Base-by-base conservation (phyloP, 2,888 invertebrate genomes). In the Anaspis maculata region DNA sequence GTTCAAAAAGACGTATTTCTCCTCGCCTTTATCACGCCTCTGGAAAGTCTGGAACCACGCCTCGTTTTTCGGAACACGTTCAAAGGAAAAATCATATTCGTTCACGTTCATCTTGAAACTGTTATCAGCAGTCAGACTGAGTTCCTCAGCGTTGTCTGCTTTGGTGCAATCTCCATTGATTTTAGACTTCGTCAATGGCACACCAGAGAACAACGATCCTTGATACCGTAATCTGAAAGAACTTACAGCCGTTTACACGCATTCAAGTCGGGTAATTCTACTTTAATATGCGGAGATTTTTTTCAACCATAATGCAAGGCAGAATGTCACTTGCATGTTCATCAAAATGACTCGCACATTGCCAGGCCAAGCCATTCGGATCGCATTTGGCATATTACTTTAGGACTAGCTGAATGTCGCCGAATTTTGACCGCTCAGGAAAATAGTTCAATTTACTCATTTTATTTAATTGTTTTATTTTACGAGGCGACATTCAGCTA, bases 1-100 rank as follows among this genome's bases (percentile, higher is more conserved):
- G 44, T 67, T 67, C 39, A 77, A 71, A 57, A 73, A 75, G 46
- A 69, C 74, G 49, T 76, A 74, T 38, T 70, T 68, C 42, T 82
- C 76, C 42, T 77, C 74, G 10, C 81, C 79, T 28, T 74, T 72
- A 54, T 87, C 86, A 55, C 86, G 84, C 1, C 88, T 70, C 43
- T 74, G 72, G 56, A 85, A 88, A 1, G 86, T 80, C 42, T 78
- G 74, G 57, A 78, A 85, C 88, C 88, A 88, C 0, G 83, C 74
- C 55, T 86, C 85, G 13, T 76, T 74, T 19, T 66, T 69, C 1
- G 87, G 87, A 36, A 83, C 69, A 10, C 73, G 72, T 62, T 88
- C 87, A 57, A 88, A 88, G 0, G 82, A 78, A 54, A 80, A 83
- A 56, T 76, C 74, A 46, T 79, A 66, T 50, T 74, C 74, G 40